Evolutionary conservation across 2,888 invertebrate genomes (phyloP).

Genomic region (Marasmarcha lunaedactyla): DNA sequence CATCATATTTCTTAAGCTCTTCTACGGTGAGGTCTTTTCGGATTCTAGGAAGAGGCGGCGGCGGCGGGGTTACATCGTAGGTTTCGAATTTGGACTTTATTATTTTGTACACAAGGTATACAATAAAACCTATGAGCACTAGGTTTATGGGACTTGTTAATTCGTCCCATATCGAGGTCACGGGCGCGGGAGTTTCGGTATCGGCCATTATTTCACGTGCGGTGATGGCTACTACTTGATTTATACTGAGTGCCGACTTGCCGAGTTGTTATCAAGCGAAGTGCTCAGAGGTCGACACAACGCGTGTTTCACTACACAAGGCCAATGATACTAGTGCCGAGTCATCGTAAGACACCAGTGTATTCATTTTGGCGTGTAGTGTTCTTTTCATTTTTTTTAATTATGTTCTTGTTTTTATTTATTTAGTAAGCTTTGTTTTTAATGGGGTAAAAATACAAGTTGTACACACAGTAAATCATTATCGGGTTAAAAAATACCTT

Average conservation of each 20-base stretch:
- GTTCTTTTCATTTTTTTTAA: too few species aligned
- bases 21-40: constrained; percentile 90
- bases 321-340: not conserved
- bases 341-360: too few species aligned
- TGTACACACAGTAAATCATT: too few species aligned
- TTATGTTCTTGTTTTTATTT: too few species aligned
- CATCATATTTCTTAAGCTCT: constrained; percentile 87
- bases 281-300: constrained; percentile 21
- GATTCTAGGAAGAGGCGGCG: constrained; percentile 79
- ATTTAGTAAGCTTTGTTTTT: too few species aligned
- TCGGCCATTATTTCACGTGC: constrained; percentile 28
- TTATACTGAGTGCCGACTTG: constrained; percentile 20
- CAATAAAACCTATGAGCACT: constrained; percentile 42
- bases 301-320: not conserved
- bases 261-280: constrained; percentile 19
- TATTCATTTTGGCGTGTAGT: too few species aligned
- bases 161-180: constrained; percentile 50
- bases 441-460: too few species aligned
- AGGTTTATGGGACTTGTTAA: constrained; percentile 53
- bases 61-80: constrained; percentile 34
- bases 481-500: too few species aligned
- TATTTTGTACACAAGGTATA: constrained; percentile 74
- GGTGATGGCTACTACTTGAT: constrained; percentile 15
- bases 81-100: constrained; percentile 58
- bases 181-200: constrained; percentile 21